These are phyloP conservation scores for Acanthosepion lycidas DNA, from an alignment of 2,888 invertebrate genomes.

Conservation along the genomic window DNA sequence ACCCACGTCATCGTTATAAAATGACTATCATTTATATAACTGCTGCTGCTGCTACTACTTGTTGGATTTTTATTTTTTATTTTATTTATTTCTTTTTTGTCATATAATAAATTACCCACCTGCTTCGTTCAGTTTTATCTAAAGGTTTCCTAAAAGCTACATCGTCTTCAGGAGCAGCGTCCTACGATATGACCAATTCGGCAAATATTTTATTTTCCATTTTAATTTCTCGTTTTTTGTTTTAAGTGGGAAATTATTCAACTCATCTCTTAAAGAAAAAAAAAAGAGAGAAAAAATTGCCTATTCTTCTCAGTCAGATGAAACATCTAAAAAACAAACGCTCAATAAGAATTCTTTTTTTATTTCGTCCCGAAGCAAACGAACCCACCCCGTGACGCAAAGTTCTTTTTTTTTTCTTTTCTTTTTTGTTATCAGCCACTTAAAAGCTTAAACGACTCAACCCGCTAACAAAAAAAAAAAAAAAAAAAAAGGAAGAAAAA, in stretches of 20 bases:
- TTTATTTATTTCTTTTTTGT: neutral
- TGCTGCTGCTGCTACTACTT: neutral
- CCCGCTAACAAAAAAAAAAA: neutral
- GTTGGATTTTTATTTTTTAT: too few relatives aligned
- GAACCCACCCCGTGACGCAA: neutral
- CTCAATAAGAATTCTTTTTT: neutral
- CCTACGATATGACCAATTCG: neutral
- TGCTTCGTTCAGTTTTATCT: neutral
- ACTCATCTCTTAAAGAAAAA: neutral
- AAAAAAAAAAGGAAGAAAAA: neutral
- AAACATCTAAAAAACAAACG: neutral
- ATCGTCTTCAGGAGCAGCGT: constrained; percentile 18
- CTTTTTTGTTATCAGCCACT: too few relatives aligned
- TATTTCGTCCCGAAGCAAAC: neutral
- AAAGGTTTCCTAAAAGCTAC: constrained; percentile 33
- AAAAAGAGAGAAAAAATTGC: neutral
- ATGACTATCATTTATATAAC: neutral
- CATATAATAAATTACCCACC: neutral
- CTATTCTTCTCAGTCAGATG: neutral
- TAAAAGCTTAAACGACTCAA: neutral
- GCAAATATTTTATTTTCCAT: neutral
- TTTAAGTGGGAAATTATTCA: neutral
- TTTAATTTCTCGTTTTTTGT: neutral
- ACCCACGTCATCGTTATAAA: too few relatives aligned
- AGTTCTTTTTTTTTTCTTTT: neutral